Conservation (phyloP, 2,113 vertebrate genomes). For the Labrus mixtus region DNA sequence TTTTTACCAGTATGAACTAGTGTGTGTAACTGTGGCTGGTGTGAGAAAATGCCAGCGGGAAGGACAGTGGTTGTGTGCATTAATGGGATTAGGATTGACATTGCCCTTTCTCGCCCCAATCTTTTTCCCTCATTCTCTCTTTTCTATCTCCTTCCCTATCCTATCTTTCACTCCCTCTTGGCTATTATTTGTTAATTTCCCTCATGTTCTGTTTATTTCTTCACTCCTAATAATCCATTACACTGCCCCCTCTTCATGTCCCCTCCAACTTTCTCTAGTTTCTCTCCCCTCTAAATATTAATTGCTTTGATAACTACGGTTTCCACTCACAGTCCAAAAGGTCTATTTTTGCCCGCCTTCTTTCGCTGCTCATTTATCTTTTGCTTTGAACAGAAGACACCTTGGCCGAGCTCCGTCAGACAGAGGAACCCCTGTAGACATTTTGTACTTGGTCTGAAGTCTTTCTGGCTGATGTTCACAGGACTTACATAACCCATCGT, state of each 20-base stretch:
- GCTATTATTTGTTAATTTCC: background rate
- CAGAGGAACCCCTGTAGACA: slow-evolving; percentile 38
- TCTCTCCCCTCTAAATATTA: background rate
- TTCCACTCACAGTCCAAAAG: background rate
- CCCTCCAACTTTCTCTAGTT: background rate
- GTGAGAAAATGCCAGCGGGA: slow-evolving; percentile 31
- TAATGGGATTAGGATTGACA: slow-evolving; percentile 78
- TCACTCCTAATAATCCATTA: background rate
- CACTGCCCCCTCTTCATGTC: too few species aligned
- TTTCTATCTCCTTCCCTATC: background rate
- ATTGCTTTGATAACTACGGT: slow-evolving; percentile 2
- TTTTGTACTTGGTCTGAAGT: slow-evolving; percentile 42
- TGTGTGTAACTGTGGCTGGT: slow-evolving; percentile 3
- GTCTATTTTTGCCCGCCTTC: background rate
- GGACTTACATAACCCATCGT: slow-evolving; percentile 68
- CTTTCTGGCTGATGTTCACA: slow-evolving; percentile 47
- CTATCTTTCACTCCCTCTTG: background rate
- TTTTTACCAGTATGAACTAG: slow-evolving; percentile 4
- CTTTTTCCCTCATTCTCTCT: background rate
- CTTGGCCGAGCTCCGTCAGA: slow-evolving; percentile 33
- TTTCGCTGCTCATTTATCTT: slow-evolving; percentile 4
- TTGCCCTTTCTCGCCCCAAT: slow-evolving; percentile 36
- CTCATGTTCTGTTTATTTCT: background rate
- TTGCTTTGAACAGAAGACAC: slow-evolving; percentile 25
- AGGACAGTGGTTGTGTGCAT: slow-evolving; percentile 64